Percentiles rank a stretch among this genome's conserved stretches.
Conservation (phyloP, 2,888 invertebrate genomes). For the Xestia xanthographa region DNA sequence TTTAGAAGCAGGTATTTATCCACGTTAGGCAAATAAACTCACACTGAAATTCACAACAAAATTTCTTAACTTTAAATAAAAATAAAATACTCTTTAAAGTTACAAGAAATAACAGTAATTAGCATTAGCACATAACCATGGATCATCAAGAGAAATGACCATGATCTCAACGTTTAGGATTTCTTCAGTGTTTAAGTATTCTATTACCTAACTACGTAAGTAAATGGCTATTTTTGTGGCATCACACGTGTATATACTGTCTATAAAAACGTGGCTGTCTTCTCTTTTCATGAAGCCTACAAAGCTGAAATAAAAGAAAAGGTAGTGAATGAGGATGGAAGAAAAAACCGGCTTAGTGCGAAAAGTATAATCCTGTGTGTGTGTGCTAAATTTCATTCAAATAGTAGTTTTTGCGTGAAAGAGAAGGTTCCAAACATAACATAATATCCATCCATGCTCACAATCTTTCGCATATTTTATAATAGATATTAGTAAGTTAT, state of each 20-base stretch:
- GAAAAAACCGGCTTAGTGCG: background rate
- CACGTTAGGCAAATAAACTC: background rate
- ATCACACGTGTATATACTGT: background rate
- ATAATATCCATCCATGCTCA: no score
- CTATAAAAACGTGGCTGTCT: background rate
- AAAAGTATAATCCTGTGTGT: no score
- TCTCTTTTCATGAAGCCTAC: background rate
- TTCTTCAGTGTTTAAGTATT: slow-evolving; percentile 2
- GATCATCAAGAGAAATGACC: background rate
- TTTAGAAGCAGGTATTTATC: background rate
- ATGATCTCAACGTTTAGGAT: slow-evolving; percentile 10
- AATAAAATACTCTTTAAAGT: background rate
- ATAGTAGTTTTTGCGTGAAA: no score
- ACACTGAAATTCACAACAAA: background rate
- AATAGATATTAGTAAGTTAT: no score
- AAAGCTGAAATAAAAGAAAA: background rate
- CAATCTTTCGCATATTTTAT: no score
- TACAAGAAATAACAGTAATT: background rate
- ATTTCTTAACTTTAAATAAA: background rate
- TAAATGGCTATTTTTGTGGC: background rate
- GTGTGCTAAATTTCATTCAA: no score
- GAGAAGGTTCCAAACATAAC: no score
- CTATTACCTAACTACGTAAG: slow-evolving; percentile 2
- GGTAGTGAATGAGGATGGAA: background rate
- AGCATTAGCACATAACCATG: background rate